Conservation (phyloP, 2,888 invertebrate species). For the Galerucella pusilla region DNA sequence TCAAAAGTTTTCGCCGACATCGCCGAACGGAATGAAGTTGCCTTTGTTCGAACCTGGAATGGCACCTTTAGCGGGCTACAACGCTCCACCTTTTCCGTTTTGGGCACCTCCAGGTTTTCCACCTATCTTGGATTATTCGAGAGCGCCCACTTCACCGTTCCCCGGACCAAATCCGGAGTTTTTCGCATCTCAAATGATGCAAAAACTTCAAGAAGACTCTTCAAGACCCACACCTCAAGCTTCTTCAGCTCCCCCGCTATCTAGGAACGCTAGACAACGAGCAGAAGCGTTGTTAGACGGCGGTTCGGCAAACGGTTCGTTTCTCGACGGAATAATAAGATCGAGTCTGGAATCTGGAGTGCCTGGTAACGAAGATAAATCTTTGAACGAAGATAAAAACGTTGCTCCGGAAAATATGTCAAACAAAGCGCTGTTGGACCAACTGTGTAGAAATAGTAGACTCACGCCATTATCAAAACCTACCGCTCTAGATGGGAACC, state of each 20-base stretch:
- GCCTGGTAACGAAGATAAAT: constrained; percentile 66
- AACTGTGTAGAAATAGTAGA: constrained; percentile 73
- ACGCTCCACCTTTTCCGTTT: constrained; percentile 77
- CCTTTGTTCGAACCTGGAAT: constrained; percentile 70
- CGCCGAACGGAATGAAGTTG: constrained; percentile 80
- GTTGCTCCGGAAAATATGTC: constrained; percentile 68
- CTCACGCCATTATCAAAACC: constrained; percentile 67
- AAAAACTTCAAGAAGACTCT: constrained; percentile 80
- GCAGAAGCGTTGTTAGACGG: constrained; percentile 75
- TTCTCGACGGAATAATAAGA: constrained; percentile 82
- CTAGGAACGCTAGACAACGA: constrained; percentile 69
- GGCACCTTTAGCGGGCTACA: constrained; percentile 70
- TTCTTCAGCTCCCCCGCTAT: constrained; percentile 51
- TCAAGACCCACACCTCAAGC: constrained; percentile 59
- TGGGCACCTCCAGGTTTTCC: constrained; percentile 78
- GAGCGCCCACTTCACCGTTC: constrained; percentile 63
- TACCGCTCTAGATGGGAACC: constrained; percentile 53
- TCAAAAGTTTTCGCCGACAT: constrained; percentile 67
- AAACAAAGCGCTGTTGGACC: constrained; percentile 74
- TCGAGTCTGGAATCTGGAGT: constrained; percentile 81
- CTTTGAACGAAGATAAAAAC: constrained; percentile 66
- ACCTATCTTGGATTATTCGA: constrained; percentile 65
- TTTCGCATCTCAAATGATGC: constrained; percentile 83
- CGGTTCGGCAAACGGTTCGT: constrained; percentile 78
- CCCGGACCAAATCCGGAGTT: constrained; percentile 73